Base-by-base conservation (phyloP, 2,888 invertebrate genomes). In the Ichneumon xanthorius region DNA sequence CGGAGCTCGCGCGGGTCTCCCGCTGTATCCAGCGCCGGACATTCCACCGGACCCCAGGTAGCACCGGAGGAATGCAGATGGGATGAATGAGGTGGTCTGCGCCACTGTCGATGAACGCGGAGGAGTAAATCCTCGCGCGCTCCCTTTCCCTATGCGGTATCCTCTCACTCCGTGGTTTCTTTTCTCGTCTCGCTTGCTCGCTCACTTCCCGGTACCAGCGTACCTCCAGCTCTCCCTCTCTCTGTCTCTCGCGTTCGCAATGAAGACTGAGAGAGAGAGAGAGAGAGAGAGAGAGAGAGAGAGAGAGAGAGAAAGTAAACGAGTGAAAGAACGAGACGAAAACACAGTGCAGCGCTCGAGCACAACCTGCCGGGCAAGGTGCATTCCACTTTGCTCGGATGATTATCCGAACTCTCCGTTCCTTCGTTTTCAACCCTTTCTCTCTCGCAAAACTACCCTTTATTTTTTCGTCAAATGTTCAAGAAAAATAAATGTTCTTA, bases 21-120 rank as follows among this genome's bases (percentile, higher is more conserved):
- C 53, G 61, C 71, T 82, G 55, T 58, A 71, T 79, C 71, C 85
- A 80, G 76, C 79, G 89, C 87, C 87, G 84, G 87, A 88, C 92
- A 92, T 93, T 93, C 92, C 92, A 92, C 85, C 82, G 88, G 90
- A 89, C 89, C 90, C 91, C 93, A 93, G 92, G 93, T 93, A 92
- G 93, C 92, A 91, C 91, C 89, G 90, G 89, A 91, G 92, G 93
- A 93, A 93, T 93, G 92, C 90, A 93, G 93, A 92, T 93, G 89
- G 92, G 91, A 92, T 93, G 93, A 93, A 93, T 93, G 93, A 92
- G 92, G 92, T 91, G 91, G 92, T 92, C 92, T 90, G 88, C 90
- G 91, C 90, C 91, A 92, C 90, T 90, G 87, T 87, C 88, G 87
- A 88, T 85, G 84, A 87, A 86, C 87, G 84, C 82, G 83, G 83